Evolutionary conservation across 2,888 invertebrate species (phyloP).

Genomic region (Pammene aurita): DNA sequence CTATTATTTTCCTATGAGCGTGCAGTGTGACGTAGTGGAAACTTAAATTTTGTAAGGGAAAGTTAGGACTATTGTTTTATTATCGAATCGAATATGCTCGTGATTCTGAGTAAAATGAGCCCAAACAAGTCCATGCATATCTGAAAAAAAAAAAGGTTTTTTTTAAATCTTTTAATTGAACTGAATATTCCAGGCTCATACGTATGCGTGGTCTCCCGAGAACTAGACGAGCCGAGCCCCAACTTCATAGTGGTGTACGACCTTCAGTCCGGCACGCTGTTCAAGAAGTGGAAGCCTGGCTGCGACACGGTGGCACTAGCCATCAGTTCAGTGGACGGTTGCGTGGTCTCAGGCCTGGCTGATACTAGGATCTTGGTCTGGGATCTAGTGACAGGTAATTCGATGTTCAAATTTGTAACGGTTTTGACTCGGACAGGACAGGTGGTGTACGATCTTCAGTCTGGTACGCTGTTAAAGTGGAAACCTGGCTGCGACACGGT

Average conservation of each 20-base stretch:
- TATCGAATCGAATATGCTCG: no score
- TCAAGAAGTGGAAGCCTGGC: constrained; percentile 96
- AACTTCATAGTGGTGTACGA: constrained; percentile 96
- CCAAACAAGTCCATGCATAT: no score
- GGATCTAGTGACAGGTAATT: constrained; percentile 91
- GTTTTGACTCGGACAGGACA: no score
- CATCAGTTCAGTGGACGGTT: constrained; percentile 91
- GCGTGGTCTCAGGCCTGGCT: constrained; percentile 92
- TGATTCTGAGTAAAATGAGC: no score
- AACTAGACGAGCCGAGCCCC: constrained; percentile 87
- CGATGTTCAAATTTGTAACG: not conserved
- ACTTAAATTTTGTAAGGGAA: no score
- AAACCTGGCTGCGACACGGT: constrained; percentile 93
- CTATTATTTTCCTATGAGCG: no score
- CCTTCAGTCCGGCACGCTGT: constrained; percentile 93
- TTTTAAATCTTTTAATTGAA: no score
- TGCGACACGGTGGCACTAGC: constrained; percentile 92
- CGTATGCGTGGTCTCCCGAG: constrained; percentile 86
- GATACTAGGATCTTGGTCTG: constrained; percentile 92
- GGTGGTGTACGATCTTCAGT: constrained; percentile 95
- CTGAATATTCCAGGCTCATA: constrained; percentile 83
- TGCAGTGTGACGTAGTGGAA: no score
- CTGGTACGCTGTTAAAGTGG: constrained; percentile 95
- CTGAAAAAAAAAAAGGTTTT: no score
- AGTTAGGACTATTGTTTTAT: no score